Base-by-base conservation (phyloP, 1,140 invertebrate species). In the Zaprionus ornatus region DNA sequence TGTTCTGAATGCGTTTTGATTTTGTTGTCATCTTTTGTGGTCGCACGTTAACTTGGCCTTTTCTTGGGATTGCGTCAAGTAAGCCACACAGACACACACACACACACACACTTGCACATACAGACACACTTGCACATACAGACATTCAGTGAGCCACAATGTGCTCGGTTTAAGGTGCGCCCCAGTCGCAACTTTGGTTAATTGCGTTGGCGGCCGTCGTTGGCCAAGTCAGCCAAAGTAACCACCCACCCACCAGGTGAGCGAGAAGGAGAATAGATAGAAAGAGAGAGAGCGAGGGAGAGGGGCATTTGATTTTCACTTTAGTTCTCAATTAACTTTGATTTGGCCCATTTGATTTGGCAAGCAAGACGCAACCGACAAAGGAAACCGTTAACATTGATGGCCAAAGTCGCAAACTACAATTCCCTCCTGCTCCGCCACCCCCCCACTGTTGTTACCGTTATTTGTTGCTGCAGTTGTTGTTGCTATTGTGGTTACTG, bases 251-350 rank as follows among this genome's bases (percentile, higher is more conserved):
- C 21, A 52, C 25, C 35, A 15, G 12, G 13, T 32, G 52, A 35
- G 54, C 4, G 19, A 52, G 45, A 12, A 12, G 17, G 27, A 25
- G 42, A 15, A 19, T 10, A 15, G 48, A 45, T 13, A 48, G n/a
- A 59, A 6, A 15, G 42, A 19, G 42, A 19, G 9, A 19, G 29
- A 5, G 32, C 7, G 25, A 12, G 37, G 1, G 55, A 25, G 64
- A 9, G 35, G 25, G 37, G 13, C 84, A 87, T 87, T 87, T 87
- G 83, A 87, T 87, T 87, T 88, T 87, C 84, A 88, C 83, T 87
- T 87, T 87, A 87, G 83, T 87, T 87, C 83, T 87, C 84, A 87
- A 87, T 87, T 87, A 87, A 87, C 80, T 87, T 87, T 87, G 84
- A 87, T 87, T 87, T 87, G 84, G 83, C 66, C 83, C 83, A 87